Percentiles rank a stretch among this genome's conserved stretches.
Conservation (phyloP, 2,888 invertebrate species). For the Leucophenga montana region DNA sequence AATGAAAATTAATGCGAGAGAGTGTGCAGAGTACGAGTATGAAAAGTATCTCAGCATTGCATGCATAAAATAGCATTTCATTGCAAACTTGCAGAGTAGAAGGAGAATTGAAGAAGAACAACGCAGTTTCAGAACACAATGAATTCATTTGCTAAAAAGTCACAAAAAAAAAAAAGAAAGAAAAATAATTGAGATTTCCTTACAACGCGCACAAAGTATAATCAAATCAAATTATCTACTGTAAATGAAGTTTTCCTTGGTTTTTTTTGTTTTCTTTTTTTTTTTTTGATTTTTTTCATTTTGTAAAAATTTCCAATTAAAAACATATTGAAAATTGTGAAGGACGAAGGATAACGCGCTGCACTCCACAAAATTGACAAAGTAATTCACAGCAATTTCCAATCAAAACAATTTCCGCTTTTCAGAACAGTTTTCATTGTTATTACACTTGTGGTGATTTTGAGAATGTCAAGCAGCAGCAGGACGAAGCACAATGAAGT, state of each 20-base stretch:
- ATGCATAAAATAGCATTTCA: conserved; percentile 17
- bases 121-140: background rate
- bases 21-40: background rate
- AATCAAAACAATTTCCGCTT: conserved; percentile 25
- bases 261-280: too few species aligned
- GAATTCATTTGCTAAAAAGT: background rate
- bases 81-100: background rate
- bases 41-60: background rate
- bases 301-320: conserved; percentile 22
- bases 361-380: conserved; percentile 11
- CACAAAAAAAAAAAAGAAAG: too few species aligned
- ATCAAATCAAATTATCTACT: conserved; percentile 18
- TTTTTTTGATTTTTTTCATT: too few species aligned
- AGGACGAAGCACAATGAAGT: background rate
- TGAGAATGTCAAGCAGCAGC: too few species aligned
- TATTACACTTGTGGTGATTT: conserved; percentile 6
- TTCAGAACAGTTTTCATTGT: conserved; percentile 17
- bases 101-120: background rate
- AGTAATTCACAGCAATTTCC: conserved; percentile 21
- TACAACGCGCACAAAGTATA: background rate
- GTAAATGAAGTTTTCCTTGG: background rate
- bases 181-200: conserved; percentile 10
- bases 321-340: conserved; percentile 11
- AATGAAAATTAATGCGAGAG: conserved; percentile 76
- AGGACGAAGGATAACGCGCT: background rate